Base-by-base conservation (phyloP, 1,140 invertebrate species). In the Hesperophylax magnus region DNA sequence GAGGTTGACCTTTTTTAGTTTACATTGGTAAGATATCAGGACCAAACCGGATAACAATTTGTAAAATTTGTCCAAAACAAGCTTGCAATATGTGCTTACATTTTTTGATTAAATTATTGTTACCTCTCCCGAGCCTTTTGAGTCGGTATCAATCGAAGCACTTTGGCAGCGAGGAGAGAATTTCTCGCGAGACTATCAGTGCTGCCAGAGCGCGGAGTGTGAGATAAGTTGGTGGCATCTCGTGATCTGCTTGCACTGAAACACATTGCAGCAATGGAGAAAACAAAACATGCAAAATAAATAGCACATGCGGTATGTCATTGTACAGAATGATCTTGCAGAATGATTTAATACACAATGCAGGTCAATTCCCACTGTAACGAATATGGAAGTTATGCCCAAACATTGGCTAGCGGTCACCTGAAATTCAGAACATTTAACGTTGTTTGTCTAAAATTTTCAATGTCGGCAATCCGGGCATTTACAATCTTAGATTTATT, bases 121-220 rank as follows among this genome's bases (percentile, higher is more conserved):
- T 88, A 94, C 93, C 94, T 93, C 89, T 95, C 94, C 84, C 94
- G 89, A 76, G 94, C 95, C 87, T 95, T 94, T 63, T 94, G 92
- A 3, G 94, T 94, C 18, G 95, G 95, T 85, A 96, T 95, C 77
- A 96, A 91, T 88, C 95, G 93, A 69, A 96, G 86, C 74, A 95
- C 94, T 89, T 95, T 94, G 80, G 94, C 94, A 75, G 94, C 94
- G 84, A 95, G 89, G 79, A 96, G 86, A 39, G 94, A 92, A 84
- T 95, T 94, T 78, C 93, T 91, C 18, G 93, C 94, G 79, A 95
- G 89, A 86, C 93, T 94, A 84, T 94, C 93, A 85, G 92, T 93
- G 82, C 93, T 94, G 7, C 91, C 91, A 31, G 88, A 87, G 58
- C 83, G 56, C 17, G 78, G 81, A 47, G 76, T 71, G n/a, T 31